Evolutionary conservation across 2,113 vertebrate species (phyloP).

Genomic region (Casuarius casuarius): DNA sequence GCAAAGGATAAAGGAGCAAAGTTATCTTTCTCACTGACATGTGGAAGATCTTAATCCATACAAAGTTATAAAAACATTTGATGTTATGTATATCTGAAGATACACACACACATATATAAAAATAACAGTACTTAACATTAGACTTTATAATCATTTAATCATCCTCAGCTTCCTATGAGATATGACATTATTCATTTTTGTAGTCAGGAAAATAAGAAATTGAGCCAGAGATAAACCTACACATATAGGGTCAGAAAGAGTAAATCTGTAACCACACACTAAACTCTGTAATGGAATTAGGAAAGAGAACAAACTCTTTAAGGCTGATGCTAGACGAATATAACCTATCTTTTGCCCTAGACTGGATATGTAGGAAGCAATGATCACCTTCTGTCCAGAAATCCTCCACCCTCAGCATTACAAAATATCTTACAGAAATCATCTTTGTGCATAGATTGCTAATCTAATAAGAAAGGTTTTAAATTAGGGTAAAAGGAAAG

Average conservation of each 20-base stretch:
- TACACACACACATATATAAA: neutral
- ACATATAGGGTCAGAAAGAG: neutral
- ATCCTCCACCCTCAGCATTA: neutral
- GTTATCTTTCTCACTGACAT: too few species aligned
- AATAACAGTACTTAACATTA: neutral
- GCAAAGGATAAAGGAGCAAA: too few species aligned
- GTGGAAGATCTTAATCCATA: too few species aligned
- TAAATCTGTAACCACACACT: neutral
- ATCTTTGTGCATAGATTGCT: neutral
- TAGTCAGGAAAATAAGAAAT: neutral
- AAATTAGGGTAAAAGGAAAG: neutral
- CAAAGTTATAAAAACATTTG: too few species aligned
- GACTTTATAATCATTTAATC: neutral
- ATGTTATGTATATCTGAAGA: too few species aligned
- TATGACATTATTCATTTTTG: neutral
- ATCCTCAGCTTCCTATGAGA: neutral
- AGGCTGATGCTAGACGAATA: neutral
- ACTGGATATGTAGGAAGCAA: neutral
- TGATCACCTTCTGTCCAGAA: neutral
- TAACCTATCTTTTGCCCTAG: neutral
- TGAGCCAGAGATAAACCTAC: neutral
- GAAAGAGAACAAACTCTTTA: neutral
- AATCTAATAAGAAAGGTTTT: neutral
- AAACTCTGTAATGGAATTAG: neutral
- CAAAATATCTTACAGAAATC: neutral